phyloP scores from a whole-genome alignment of 2,113 vertebrate genomes.

The Oncorhynchus kisutch region DNA sequence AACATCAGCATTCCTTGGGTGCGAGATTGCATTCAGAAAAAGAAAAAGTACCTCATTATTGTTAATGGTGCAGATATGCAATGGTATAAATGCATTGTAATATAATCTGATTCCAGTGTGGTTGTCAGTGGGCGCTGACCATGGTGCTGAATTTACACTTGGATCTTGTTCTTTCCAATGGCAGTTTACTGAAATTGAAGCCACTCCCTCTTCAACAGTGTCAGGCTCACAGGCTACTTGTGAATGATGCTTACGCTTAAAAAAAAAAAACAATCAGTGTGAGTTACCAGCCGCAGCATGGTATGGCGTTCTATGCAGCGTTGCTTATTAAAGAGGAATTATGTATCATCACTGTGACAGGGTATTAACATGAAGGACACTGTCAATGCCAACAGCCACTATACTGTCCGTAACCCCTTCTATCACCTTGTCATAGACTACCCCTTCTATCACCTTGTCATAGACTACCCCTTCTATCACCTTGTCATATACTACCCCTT shows the following conservation, averaged over 20 bases:
- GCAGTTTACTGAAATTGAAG: background rate
- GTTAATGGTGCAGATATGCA: too few relatives aligned
- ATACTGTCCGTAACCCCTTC: conserved; percentile 23
- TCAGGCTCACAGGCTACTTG: background rate
- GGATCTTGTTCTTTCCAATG: background rate
- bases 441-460: background rate
- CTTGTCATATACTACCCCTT: too few relatives aligned
- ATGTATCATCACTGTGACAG: conserved; percentile 50
- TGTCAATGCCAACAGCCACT: conserved; percentile 48
- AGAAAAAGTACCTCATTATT: too few relatives aligned
- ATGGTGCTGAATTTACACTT: too few relatives aligned
- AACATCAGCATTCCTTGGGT: too few relatives aligned
- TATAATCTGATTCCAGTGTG: too few relatives aligned
- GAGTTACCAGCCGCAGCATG: conserved; percentile 30
- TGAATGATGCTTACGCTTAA: background rate
- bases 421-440: background rate
- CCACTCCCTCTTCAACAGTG: background rate
- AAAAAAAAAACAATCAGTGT: background rate
- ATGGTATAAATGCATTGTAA: too few relatives aligned
- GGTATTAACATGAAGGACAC: conserved; percentile 48
- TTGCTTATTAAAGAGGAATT: conserved; percentile 35
- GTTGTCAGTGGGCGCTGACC: too few relatives aligned
- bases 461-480: too few relatives aligned
- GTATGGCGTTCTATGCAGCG: conserved; percentile 32
- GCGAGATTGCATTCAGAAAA: too few relatives aligned